Percentiles rank a stretch among this genome's conserved stretches.
phyloP scores from a whole-genome alignment of 2,113 vertebrate species.

The Channa argus region DNA sequence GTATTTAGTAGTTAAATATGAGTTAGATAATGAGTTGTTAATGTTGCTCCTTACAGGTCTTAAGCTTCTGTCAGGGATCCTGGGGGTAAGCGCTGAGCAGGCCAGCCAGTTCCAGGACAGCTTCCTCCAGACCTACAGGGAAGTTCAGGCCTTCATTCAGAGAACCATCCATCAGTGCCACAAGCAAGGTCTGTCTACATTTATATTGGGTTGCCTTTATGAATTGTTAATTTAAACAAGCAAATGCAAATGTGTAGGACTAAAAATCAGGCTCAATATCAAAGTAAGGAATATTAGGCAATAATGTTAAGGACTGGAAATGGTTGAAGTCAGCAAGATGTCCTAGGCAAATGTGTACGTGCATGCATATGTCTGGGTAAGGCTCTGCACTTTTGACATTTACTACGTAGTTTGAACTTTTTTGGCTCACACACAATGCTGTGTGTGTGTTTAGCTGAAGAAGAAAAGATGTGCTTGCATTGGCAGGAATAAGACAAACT shows the following conservation, averaged over 20 bases:
- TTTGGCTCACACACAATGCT: not conserved
- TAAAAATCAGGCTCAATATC: not conserved
- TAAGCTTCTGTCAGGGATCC: conserved; percentile 87
- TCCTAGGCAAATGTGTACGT: not conserved
- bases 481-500: conserved; percentile 75
- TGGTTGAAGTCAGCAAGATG: not conserved
- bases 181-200: conserved; percentile 79
- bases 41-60: conserved; percentile 80
- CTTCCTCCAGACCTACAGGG: conserved; percentile 91
- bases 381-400: conserved; percentile 11
- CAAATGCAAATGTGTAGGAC: not conserved
- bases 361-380: not conserved
- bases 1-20: not conserved
- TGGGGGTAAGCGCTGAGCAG: conserved; percentile 86
- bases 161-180: conserved; percentile 86
- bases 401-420: not conserved
- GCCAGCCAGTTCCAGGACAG: conserved; percentile 88
- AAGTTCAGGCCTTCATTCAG: conserved; percentile 88
- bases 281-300: not conserved
- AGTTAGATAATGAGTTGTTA: not conserved
- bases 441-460: conserved; percentile 32
- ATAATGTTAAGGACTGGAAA: conserved; percentile 1
- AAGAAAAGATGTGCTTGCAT: conserved; percentile 63
- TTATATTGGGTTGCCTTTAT: not conserved
- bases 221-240: not conserved